phyloP scores from a whole-genome alignment of 2,797 vertebrate genomes.

The Paramormyrops hopkinsi region DNA sequence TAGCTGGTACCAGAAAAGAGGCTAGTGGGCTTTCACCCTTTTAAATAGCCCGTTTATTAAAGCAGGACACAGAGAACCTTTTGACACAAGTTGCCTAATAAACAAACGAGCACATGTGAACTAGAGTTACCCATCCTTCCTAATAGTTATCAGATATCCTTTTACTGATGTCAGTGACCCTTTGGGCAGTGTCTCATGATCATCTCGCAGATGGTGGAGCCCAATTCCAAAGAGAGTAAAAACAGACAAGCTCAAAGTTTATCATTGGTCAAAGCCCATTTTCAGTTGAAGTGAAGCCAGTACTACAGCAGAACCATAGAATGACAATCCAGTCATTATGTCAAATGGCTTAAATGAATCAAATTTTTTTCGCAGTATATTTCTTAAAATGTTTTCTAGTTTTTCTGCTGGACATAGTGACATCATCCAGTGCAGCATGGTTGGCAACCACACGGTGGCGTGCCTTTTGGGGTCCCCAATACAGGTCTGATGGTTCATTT shows the following conservation, averaged over 20 bases:
- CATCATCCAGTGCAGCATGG: neutral
- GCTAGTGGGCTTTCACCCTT: neutral
- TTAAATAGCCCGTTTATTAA: neutral
- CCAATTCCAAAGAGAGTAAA: neutral
- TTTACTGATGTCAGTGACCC: neutral
- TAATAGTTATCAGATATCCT: neutral
- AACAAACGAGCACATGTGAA: neutral
- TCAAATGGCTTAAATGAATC: neutral
- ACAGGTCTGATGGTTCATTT: neutral
- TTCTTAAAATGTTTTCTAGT: neutral
- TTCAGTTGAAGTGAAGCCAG: neutral
- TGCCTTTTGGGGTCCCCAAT: neutral
- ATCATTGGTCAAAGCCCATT: neutral
- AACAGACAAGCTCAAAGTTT: neutral
- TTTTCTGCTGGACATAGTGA: neutral
- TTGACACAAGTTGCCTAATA: neutral
- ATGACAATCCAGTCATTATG: neutral
- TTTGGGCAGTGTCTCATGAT: neutral
- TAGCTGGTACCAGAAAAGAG: neutral
- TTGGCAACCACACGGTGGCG: neutral
- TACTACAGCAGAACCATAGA: neutral
- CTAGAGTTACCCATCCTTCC: neutral
- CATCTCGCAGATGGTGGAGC: neutral
- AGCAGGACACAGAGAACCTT: neutral
- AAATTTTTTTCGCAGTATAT: neutral